These are phyloP conservation scores for Campoplex capitator DNA, from an alignment of 2,888 invertebrate species.

Conservation along the genomic window DNA sequence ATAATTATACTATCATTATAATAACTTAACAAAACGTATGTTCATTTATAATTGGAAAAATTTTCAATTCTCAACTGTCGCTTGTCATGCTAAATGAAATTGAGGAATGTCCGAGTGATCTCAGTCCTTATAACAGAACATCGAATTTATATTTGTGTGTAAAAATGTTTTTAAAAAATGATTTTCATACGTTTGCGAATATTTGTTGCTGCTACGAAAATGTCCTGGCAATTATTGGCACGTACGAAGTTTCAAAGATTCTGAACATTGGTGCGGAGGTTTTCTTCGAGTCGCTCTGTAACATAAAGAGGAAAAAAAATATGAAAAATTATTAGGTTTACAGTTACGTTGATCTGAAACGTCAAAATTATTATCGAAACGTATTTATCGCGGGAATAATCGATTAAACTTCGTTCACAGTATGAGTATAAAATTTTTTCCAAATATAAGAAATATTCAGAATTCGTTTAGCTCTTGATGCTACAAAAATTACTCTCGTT, in stretches of 20 bases:
- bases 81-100: not conserved
- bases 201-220: not conserved
- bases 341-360: not conserved
- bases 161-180: not conserved
- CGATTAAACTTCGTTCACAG: not conserved
- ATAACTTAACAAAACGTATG: not conserved
- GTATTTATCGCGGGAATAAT: not conserved
- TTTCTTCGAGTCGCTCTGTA: not conserved
- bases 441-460: not conserved
- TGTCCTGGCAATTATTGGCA: not conserved
- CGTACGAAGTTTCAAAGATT: not conserved
- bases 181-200: not conserved
- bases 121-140: not conserved
- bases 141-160: not conserved
- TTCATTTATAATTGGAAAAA: not conserved
- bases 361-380: not conserved
- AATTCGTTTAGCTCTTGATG: not conserved
- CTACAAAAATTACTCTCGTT: not conserved
- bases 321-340: not conserved
- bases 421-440: not conserved
- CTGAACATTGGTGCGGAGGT: not conserved
- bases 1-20: not conserved
- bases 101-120: not conserved
- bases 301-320: not conserved
- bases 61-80: not conserved